These are phyloP conservation scores for Tolypeutes matacus DNA, from an alignment of 2,797 vertebrate genomes.

Conservation along the genomic window DNA sequence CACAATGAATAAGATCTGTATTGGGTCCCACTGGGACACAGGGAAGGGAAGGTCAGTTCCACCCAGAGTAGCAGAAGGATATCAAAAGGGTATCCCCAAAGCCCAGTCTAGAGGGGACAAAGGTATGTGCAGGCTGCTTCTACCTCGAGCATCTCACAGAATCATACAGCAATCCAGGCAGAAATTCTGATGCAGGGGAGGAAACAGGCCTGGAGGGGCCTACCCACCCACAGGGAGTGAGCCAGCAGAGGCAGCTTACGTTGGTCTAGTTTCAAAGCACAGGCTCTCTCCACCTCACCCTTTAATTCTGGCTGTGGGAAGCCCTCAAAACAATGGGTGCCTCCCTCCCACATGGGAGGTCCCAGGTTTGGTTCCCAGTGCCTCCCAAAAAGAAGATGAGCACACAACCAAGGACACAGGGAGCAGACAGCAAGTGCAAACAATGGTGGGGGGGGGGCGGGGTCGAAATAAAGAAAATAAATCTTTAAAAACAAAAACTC, in stretches of 20 bases:
- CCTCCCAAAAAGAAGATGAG: too few relatives aligned
- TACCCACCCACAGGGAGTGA: neutral
- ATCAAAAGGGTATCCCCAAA: neutral
- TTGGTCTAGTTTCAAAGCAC: neutral
- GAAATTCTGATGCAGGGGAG: neutral
- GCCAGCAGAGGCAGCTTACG: neutral
- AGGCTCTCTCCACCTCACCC: neutral
- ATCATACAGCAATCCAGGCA: neutral
- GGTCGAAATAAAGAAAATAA: too few relatives aligned
- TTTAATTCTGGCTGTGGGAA: neutral
- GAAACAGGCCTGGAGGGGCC: too few relatives aligned
- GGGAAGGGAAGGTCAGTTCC: too few relatives aligned
- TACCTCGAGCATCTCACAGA: neutral
- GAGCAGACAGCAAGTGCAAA: too few relatives aligned
- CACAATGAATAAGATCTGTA: neutral
- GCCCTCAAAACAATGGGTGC: too few relatives aligned
- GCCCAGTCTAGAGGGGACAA: neutral
- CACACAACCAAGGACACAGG: too few relatives aligned
- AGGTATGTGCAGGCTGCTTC: neutral
- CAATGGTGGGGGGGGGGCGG: too few relatives aligned
- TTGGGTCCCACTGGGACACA: neutral
- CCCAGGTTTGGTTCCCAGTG: too few relatives aligned
- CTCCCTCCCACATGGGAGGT: too few relatives aligned
- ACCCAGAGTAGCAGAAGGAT: neutral
- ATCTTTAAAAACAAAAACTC: too few relatives aligned